Conservation (phyloP, 1,140 invertebrate genomes). For the Sesamia nonagrioides region DNA sequence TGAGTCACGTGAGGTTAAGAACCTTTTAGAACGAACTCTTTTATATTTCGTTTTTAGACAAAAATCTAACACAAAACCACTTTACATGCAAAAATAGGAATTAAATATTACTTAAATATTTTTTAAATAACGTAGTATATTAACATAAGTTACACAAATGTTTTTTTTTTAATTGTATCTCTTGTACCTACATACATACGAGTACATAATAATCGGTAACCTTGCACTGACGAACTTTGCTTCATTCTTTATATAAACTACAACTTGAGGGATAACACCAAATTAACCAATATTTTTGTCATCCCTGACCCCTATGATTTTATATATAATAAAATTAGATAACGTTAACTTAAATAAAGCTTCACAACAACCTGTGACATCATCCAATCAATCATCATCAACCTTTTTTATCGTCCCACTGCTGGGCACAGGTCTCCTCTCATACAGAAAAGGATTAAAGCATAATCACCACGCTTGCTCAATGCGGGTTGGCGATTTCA, state of each 20-base stretch:
- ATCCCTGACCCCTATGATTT: neutral
- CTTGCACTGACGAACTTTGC: constrained; percentile 6
- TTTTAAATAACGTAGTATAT: too few species aligned
- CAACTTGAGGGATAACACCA: neutral
- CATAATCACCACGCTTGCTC: too few species aligned
- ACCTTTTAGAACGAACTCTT: constrained; percentile 45
- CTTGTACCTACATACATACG: neutral
- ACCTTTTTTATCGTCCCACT: too few species aligned
- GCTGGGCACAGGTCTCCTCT: too few species aligned
- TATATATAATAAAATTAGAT: neutral
- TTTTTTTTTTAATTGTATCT: neutral
- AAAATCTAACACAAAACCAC: too few species aligned
- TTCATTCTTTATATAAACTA: neutral
- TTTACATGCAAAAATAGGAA: too few species aligned
- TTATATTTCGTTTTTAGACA: neutral
- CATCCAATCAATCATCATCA: too few species aligned
- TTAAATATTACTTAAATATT: too few species aligned
- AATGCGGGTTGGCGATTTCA: too few species aligned
- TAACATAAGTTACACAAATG: neutral
- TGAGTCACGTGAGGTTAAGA: constrained; percentile 70
- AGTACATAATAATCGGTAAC: neutral
- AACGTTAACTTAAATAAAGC: neutral
- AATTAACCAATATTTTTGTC: neutral
- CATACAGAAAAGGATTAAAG: too few species aligned
- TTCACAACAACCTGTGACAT: neutral